Evolutionary conservation across 2,797 vertebrate species (phyloP).

Genomic region (Hypotaenidia okinawae): DNA sequence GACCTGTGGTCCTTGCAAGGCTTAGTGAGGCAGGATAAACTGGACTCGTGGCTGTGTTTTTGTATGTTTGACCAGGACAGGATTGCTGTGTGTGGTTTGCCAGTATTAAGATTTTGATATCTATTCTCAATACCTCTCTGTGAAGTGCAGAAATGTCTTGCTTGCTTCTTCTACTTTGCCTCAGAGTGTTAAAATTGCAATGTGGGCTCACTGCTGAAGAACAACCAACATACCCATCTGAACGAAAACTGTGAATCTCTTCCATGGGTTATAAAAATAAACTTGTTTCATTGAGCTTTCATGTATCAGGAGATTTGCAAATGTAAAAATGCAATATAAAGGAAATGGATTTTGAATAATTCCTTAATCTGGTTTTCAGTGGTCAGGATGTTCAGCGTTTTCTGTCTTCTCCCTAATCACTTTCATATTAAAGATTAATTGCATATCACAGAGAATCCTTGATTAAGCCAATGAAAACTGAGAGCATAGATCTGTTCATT

Average conservation of each 20-base stretch:
- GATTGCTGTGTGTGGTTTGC: background rate
- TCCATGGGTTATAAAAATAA: slow-evolving; percentile 42
- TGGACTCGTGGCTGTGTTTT: background rate
- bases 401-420: slow-evolving; percentile 41
- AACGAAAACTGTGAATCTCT: slow-evolving; percentile 54
- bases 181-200: background rate
- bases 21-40: background rate
- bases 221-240: background rate
- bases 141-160: background rate
- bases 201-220: slow-evolving; percentile 37
- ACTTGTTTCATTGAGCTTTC: slow-evolving; percentile 42
- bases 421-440: slow-evolving; percentile 64
- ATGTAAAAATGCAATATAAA: slow-evolving; percentile 43
- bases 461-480: slow-evolving; percentile 62
- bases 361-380: slow-evolving; percentile 37
- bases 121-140: background rate
- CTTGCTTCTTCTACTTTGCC: background rate
- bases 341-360: slow-evolving; percentile 44
- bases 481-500: slow-evolving; percentile 38
- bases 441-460: slow-evolving; percentile 55
- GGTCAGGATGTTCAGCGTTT: slow-evolving; percentile 7
- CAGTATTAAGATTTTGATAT: background rate
- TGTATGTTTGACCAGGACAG: background rate
- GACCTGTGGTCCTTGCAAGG: background rate
- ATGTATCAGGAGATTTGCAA: slow-evolving; percentile 38